Evolutionary conservation across 2,888 invertebrate genomes (phyloP), one percentile per base, ranked within the genome.

Genomic region (Zhuqinia jingwanae): DNA sequence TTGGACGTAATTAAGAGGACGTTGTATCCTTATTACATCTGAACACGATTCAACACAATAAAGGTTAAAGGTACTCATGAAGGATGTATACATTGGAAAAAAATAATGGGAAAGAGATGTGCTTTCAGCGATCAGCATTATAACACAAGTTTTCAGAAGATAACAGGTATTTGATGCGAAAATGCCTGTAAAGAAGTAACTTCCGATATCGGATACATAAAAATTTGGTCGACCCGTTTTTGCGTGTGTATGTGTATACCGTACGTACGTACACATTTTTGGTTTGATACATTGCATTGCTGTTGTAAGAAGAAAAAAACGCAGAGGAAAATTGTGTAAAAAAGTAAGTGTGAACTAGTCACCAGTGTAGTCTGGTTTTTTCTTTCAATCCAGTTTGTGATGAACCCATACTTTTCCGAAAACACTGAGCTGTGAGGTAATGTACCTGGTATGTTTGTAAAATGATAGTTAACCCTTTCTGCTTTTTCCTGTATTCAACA

Each of bases 351-450:
- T 68, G 45, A 42, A 68, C 50, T 36, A 36, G 36, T 36, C 36
- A 68, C 30, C 45, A 45, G 8, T 65, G 63, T 17, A 36, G 30
- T 17, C 17, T 36, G 30, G 79, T 78, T 70, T n/a, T n/a, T n/a
- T 73, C 77, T 56, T 87, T 81, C 58, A 87, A 82, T 87, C 87
- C 87, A 82, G 87, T 87, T 73, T 78, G 82, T 65, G 58, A 68
- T 36, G 36, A 8, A 8, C 36, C 81, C 77, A 30, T 45, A 86
- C 60, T n/a, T n/a, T n/a, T 73, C 70, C 63, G 50, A 65, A 45
- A 63, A n/a, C 30, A 76, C 56, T 30, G 53, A 50, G 68, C 68
- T 68, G 17, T 10, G 36, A 36, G 36, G 36, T 36, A 8, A 8
- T 36, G 63, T 65, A 36, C 5, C 3, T n/a, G n/a, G n/a, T n/a